Percentiles rank a stretch among this genome's conserved stretches.
Conservation (phyloP, 2,113 vertebrate species). For the Xenopus borealis region DNA sequence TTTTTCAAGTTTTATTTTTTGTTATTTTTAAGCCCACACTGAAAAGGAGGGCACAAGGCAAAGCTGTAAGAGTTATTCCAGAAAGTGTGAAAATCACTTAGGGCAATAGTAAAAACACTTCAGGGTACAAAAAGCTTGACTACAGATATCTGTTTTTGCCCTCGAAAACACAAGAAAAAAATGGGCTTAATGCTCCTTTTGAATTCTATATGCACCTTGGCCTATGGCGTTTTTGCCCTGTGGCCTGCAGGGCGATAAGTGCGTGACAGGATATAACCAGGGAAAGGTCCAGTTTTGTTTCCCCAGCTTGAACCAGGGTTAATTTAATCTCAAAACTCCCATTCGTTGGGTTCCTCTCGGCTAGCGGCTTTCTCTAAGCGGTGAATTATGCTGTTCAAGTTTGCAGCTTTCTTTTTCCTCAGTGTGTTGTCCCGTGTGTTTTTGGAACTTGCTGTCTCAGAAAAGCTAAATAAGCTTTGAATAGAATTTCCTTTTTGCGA, state of each 20-base stretch:
- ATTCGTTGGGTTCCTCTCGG: conserved; percentile 91
- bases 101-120: conserved; percentile 84
- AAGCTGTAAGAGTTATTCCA: conserved; percentile 97
- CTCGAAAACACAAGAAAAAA: conserved; percentile 78
- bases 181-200: conserved; percentile 77
- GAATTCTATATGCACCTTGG: conserved; percentile 89
- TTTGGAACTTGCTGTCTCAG: conserved; percentile 78
- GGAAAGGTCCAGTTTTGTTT: conserved; percentile 69
- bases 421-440: conserved; percentile 93
- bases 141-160: conserved; percentile 79
- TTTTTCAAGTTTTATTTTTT: conserved; percentile 44
- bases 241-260: conserved; percentile 95
- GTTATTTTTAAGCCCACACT: conserved; percentile 72
- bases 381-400: conserved; percentile 98
- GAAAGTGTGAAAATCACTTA: conserved; percentile 92
- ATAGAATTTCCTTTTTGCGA: conserved; percentile 69
- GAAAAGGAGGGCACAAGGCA: conserved; percentile 87
- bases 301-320: conserved; percentile 69
- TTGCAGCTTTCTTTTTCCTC: conserved; percentile 94
- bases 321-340: conserved; percentile 87
- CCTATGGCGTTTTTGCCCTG: conserved; percentile 92
- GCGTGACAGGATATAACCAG: conserved; percentile 85
- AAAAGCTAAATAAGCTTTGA: conserved; percentile 84
- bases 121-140: conserved; percentile 85
- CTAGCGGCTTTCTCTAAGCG: conserved; percentile 94